A percentile compares a stretch with the other conserved stretches of the same genome.
Conservation (phyloP, 1,140 invertebrate genomes). For the Lordiphosa mommai region DNA sequence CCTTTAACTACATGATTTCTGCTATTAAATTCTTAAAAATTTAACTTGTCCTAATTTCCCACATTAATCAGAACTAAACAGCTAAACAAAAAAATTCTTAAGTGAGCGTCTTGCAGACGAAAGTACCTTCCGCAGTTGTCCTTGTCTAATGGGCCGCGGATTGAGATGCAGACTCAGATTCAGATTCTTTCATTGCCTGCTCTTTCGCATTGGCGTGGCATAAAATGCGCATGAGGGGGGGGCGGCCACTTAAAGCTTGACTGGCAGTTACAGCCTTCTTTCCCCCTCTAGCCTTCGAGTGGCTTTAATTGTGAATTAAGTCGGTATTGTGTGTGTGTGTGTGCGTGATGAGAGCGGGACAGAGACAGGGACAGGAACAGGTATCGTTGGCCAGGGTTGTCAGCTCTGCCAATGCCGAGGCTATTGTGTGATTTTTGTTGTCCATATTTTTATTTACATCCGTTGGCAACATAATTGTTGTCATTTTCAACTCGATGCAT, state of each 20-base stretch:
- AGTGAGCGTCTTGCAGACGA: conserved; percentile 25
- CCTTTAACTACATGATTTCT: not conserved
- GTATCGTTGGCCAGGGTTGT: conserved; percentile 43
- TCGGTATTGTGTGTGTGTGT: conserved; percentile 67
- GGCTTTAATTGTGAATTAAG: conserved; percentile 80
- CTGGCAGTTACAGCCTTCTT: not conserved
- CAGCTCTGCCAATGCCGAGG: conserved; percentile 57
- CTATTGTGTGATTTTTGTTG: conserved; percentile 50
- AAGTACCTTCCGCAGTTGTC: conserved; percentile 47
- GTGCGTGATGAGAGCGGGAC: conserved; percentile 4
- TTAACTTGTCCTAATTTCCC: conserved; percentile 46
- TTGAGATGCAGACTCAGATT: conserved; percentile 26
- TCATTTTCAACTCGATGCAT: conserved; percentile 68
- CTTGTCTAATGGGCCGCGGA: conserved; percentile 58
- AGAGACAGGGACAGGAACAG: not conserved
- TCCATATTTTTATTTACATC: conserved; percentile 59
- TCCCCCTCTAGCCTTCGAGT: conserved; percentile 43
- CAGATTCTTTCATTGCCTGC: conserved; percentile 22
- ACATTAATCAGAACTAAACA: not conserved
- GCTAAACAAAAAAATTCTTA: not conserved
- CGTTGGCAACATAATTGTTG: conserved; percentile 68
- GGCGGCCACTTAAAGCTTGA: conserved; percentile 57
- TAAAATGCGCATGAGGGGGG: conserved; percentile 45
- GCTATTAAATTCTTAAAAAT: conserved; percentile 9
- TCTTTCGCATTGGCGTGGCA: conserved; percentile 31